Conservation (phyloP, 2,888 invertebrate genomes). For the Malacosoma neustria region DNA sequence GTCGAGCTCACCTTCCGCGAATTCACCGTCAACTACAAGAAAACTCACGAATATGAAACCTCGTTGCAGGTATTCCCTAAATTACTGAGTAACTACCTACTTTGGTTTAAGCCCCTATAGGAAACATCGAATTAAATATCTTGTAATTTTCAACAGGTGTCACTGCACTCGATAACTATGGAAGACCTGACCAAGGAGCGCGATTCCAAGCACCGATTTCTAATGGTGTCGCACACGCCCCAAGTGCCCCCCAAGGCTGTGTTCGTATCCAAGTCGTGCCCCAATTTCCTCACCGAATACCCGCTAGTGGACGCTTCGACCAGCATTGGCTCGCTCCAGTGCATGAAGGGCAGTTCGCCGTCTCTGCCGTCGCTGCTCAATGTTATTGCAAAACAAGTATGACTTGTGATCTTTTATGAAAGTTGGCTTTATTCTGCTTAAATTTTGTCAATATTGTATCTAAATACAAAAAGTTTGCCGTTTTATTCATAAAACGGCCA, state of each 20-base stretch:
- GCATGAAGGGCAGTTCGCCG: slow-evolving; percentile 15
- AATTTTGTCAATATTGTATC: too few species aligned
- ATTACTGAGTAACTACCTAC: too few species aligned
- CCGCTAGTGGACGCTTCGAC: slow-evolving; percentile 17
- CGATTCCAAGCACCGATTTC: slow-evolving; percentile 86
- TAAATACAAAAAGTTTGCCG: too few species aligned
- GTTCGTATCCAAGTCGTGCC: slow-evolving; percentile 87
- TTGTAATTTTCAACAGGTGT: slow-evolving; percentile 75
- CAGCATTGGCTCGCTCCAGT: slow-evolving; percentile 15
- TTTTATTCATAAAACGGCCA: too few species aligned
- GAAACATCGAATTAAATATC: too few species aligned
- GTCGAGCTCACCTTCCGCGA: slow-evolving; percentile 90
- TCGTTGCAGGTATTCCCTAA: slow-evolving; percentile 78
- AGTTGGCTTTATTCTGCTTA: too few species aligned
- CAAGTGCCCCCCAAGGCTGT: slow-evolving; percentile 60
- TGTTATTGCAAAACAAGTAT: slow-evolving; percentile 29
- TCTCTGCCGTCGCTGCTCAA: slow-evolving; percentile 46
- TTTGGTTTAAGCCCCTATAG: too few species aligned
- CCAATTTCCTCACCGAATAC: slow-evolving; percentile 73
- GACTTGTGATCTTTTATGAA: too few species aligned
- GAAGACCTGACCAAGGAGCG: slow-evolving; percentile 89
- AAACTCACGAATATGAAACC: slow-evolving; percentile 79
- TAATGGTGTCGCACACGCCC: slow-evolving; percentile 83
- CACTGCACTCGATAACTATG: slow-evolving; percentile 90
- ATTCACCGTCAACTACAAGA: slow-evolving; percentile 84